Evolutionary conservation across 2,797 vertebrate species (phyloP), one percentile per base, ranked within the genome.

Genomic region (Dicrostonyx torquatus): DNA sequence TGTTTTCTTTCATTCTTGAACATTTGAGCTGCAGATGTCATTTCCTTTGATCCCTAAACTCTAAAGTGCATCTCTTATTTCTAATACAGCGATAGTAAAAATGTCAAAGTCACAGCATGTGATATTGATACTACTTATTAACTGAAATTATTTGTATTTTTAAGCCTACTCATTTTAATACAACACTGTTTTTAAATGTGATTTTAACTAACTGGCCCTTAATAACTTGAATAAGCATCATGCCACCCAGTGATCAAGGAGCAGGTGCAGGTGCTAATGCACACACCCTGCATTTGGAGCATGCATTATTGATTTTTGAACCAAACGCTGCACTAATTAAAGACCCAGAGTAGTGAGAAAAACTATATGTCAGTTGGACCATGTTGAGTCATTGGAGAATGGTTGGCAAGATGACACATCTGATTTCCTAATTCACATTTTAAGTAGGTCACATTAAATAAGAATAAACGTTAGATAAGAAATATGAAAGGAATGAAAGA

Each of bases 121-220:
- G 79, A 55, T 20, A 34, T 20, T 76, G 58, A 26, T 84, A 77
- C 29, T 45, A 68, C 64, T 24, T 18, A 70, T 78, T 91, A 87
- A 90, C 53, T 80, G 10, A 17, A 62, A 34, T 84, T 72, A 9
- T 84, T 95, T 90, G 83, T 75, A 31, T 29, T 83, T 94, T 92
- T 29, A 86, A 93, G 34, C 43, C 18, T 89, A 22, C 13, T 55
- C 34, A 55, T 79, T 93, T 72, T 92, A 93, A 83, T 96, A 96
- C 62, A 9, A 95, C 88, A 37, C 77, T 72, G 24, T 86, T 96
- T 97, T 95, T 89, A 75, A 97, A 96, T 95, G 31, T 68, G 91
- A 93, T 95, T 97, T 95, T 70, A 95, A 75, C 34, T 95, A 60
- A 96, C 90, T 96, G 80, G 76, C 96, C 82, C 88, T 93, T 95